These are phyloP conservation scores for Sthenelais limicola DNA, from an alignment of 2,888 invertebrate genomes.

Conservation along the genomic window DNA sequence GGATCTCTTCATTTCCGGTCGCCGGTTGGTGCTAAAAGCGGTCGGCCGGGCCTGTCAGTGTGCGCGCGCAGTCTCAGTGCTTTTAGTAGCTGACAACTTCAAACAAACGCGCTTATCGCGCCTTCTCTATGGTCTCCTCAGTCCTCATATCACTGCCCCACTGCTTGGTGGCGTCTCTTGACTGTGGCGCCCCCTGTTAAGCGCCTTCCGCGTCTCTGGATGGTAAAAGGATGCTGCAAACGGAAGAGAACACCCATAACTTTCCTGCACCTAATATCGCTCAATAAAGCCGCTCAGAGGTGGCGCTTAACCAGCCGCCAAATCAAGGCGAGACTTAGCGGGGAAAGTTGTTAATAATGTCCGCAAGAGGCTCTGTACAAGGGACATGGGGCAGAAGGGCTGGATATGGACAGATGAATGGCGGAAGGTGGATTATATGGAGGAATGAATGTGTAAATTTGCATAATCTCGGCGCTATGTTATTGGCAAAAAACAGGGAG, in stretches of 20 bases:
- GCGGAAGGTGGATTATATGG: too few relatives aligned
- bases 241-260: neutral
- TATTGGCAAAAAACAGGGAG: too few relatives aligned
- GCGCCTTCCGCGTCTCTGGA: neutral
- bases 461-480: too few relatives aligned
- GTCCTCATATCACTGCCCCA: neutral
- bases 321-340: neutral
- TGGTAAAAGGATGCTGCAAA: too few relatives aligned
- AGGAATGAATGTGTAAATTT: too few relatives aligned
- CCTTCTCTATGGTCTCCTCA: neutral
- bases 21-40: slow-evolving; percentile 35
- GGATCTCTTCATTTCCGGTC: slow-evolving; percentile 39
- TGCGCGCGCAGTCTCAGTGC: slow-evolving; percentile 12
- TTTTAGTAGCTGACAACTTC: slow-evolving; percentile 36
- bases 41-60: slow-evolving; percentile 14
- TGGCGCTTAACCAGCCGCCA: neutral
- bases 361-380: neutral
- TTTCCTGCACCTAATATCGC: neutral
- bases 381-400: too few relatives aligned
- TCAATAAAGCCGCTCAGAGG: neutral
- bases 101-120: slow-evolving; percentile 34
- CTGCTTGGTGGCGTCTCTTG: neutral
- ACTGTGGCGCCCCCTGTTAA: neutral
- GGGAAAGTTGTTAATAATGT: neutral
- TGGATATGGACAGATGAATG: too few relatives aligned